Percentiles rank a stretch among this genome's conserved stretches.
Evolutionary conservation across 1,140 invertebrate species (phyloP).

Genomic region (Pissodes strobi): DNA sequence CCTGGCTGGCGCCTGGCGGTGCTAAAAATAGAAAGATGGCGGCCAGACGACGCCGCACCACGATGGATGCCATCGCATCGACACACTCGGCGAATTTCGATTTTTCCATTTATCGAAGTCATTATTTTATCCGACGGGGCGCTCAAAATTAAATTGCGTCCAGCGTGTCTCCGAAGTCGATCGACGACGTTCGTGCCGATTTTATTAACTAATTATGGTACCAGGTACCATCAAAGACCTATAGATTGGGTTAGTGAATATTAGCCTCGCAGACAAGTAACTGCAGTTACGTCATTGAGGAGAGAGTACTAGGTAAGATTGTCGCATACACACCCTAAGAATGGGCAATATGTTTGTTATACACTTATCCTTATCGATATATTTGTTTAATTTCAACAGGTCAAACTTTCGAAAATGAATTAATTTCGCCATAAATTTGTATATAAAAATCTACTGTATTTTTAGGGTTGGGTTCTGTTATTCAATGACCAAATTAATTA

Average conservation of each 20-base stretch:
- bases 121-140: background rate
- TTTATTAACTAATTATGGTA: background rate
- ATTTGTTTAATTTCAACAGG: no score
- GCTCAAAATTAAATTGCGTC: background rate
- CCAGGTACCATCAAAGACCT: background rate
- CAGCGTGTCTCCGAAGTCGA: no score
- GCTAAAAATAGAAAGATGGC: conserved; percentile 30
- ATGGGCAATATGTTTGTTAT: no score
- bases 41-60: conserved; percentile 30
- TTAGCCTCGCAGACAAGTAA: background rate
- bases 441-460: no score
- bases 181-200: background rate
- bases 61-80: conserved; percentile 15
- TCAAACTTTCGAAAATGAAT: no score
- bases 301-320: no score
- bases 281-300: background rate
- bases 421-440: no score
- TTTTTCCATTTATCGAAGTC: background rate
- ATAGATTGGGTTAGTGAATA: background rate
- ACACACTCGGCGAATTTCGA: conserved; percentile 16
- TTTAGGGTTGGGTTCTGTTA: no score
- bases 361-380: no score
- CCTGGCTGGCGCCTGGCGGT: conserved; percentile 25
- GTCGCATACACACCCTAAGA: no score
- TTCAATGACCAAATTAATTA: no score